Base-by-base conservation (phyloP, 2,888 invertebrate genomes). In the Metopia argyrocephala region DNA sequence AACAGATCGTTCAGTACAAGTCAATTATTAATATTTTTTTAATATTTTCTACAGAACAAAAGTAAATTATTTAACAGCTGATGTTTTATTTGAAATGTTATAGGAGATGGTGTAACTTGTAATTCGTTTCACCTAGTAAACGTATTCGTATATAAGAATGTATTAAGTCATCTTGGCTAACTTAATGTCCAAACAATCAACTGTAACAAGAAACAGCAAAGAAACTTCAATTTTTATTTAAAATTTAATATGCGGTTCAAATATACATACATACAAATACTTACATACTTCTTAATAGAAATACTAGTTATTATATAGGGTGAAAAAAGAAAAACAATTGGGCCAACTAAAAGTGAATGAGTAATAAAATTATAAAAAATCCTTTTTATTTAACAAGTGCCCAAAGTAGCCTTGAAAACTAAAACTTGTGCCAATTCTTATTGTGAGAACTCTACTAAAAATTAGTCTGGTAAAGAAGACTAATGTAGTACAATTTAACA, bases 101-200 rank as follows among this genome's bases (percentile, higher is more conserved):
- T 61, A 38, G 61, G 66, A 52, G 52, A 66, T 66, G 23, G 75
- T 75, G 75, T 68, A 52, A 7, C 3, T 68, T 27, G 7, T 48
- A 31, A 46, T 15, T 38, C 15, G 46, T 18, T 48, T 18, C 56
- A 38, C 23, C 54, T 56, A n/a, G 18, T 45, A 21, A 54, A 45
- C 62, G 25, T 38, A 12, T 9, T 27, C 62, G 25, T 38, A 12
- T 9, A 61, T 7, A 62, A 62, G 31, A 46, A 71, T 48, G 25
- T 66, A 74, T 74, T 66, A 65, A 65, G 65, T 74, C 74, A 74
- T 74, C 31, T 38, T 66, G 65, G 25, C 48, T 48, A 74, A 74
- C 65, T 50, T 57, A 66, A 48, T 57, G 59, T 50, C 50, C 5
- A 66, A 66, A 59, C 18, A 38, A 65, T n/a, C 20, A n/a, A 59